Percentiles rank a stretch among this genome's conserved stretches.
These are phyloP conservation scores for Archocentrus centrarchus DNA, from an alignment of 2,113 vertebrate species.

Conservation along the genomic window DNA sequence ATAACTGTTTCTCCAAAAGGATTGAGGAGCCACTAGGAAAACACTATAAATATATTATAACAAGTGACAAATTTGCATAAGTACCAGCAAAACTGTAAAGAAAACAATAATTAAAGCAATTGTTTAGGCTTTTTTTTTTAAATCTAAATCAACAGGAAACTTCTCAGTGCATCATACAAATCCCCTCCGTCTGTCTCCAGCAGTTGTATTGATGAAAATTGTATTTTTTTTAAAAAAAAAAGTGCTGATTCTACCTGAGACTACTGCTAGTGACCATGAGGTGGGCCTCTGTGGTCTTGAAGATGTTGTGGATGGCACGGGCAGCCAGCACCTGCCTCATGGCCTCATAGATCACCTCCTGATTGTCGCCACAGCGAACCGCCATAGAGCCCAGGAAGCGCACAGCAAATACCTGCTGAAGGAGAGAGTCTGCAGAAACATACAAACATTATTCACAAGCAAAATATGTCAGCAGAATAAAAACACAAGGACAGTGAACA, in stretches of 20 bases:
- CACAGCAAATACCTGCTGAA: slow-evolving; percentile 95
- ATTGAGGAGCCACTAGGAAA: neutral
- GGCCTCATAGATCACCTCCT: slow-evolving; percentile 95
- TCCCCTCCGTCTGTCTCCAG: neutral
- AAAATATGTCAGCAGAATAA: neutral
- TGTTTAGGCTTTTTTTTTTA: too few relatives aligned
- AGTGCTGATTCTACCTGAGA: slow-evolving; percentile 81
- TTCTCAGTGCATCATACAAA: neutral
- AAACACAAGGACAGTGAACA: neutral
- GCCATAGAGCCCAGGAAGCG: slow-evolving; percentile 97
- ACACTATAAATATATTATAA: neutral
- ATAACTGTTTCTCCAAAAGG: neutral
- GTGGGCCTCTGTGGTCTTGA: slow-evolving; percentile 93
- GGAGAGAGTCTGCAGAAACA: slow-evolving; percentile 85
- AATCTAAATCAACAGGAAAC: neutral
- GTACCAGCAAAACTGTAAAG: neutral
- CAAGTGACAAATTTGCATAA: too few relatives aligned
- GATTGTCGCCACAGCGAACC: slow-evolving; percentile 85
- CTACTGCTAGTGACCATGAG: slow-evolving; percentile 93
- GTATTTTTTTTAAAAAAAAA: neutral
- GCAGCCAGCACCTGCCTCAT: slow-evolving; percentile 98
- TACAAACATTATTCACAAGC: neutral
- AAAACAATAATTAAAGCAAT: neutral
- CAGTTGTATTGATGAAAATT: neutral
- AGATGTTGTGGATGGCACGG: slow-evolving; percentile 97